Base-by-base conservation (phyloP, 2,888 invertebrate species). In the Drosophila hamatofila region DNA sequence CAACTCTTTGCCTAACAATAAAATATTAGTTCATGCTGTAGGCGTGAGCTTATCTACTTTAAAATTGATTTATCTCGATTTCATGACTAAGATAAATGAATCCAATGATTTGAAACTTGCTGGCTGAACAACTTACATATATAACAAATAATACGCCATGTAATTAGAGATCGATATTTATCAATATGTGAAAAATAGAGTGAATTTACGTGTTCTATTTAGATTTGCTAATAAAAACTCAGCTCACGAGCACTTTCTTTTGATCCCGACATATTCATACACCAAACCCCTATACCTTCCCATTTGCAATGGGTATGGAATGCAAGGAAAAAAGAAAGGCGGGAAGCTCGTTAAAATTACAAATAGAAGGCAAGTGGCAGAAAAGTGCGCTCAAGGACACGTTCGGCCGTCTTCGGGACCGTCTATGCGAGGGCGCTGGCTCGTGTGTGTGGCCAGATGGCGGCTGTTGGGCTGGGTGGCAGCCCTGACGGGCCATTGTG, bases 301-400 rank as follows among this genome's bases (percentile, higher is more conserved):
- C 12, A 18, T 3, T 11, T 5, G 21, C 14, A 41, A 41, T 27
- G 27, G 30, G 55, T 18, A 54, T 21, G 8, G 9, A 14, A 25
- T 18, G 16, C 18, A 8, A 18, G 27, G 58, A 48, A 48, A 51
- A 58, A 62, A 41, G 62, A 25, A 65, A 42, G 48, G 65, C 57
- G 18, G 23, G 68, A 75, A 72, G 78, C 83, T 83, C 78, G 83
- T 82, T 82, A 83, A 83, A 82, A 83, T 81, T 88, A 88, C 86
- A 86, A 89, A 86, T 89, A 85, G 85, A 85, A 84, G 85, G 80
- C 85, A 88, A 89, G 86, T 86, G 89, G 83, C 86, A 85, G 83
- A 79, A 88, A 89, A 88, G 89, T 85, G 70, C 85, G 89, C 88
- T 88, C 88, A 86, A 86, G 86, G 89, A 89, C 86, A 71, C 81